Conservation (phyloP, 2,888 invertebrate genomes). For the Linhomoeus sp. region DNA sequence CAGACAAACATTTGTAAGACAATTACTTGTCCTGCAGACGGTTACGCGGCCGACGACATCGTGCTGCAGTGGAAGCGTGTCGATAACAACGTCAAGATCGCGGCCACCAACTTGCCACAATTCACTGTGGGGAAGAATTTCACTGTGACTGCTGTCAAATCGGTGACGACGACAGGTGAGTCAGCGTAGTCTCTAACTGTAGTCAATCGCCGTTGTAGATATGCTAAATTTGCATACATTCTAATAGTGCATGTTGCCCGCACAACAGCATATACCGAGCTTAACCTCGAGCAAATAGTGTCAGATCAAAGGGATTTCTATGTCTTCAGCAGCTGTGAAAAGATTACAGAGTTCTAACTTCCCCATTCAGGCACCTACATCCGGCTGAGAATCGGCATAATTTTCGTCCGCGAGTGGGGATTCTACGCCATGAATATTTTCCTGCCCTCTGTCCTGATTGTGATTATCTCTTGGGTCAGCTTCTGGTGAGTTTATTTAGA, state of each 20-base stretch:
- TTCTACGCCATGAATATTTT: slow-evolving; percentile 96
- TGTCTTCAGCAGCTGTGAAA: too few relatives aligned
- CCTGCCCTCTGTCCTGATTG: slow-evolving; percentile 50
- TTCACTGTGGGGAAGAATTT: slow-evolving; percentile 16
- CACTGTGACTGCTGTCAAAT: too few relatives aligned
- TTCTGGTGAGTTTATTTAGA: slow-evolving; percentile 24
- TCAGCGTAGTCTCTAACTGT: slow-evolving; percentile 14
- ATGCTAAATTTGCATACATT: too few relatives aligned
- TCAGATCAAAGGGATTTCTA: too few relatives aligned
- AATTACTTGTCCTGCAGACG: slow-evolving; percentile 21
- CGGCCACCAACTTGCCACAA: slow-evolving; percentile 32
- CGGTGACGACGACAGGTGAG: slow-evolving; percentile 13
- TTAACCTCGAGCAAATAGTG: too few relatives aligned
- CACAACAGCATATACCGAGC: neutral
- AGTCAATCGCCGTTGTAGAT: too few relatives aligned
- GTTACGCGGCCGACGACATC: slow-evolving; percentile 35
- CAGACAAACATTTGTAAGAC: too few relatives aligned
- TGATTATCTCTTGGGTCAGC: slow-evolving; percentile 24
- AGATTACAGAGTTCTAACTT: too few relatives aligned
- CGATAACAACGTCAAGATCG: slow-evolving; percentile 17
- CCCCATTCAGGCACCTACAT: slow-evolving; percentile 28
- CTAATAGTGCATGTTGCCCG: neutral
- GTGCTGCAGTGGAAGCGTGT: slow-evolving; percentile 31
- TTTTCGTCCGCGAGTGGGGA: slow-evolving; percentile 83
- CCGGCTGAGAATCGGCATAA: slow-evolving; percentile 24